phyloP scores from a whole-genome alignment of 1,140 invertebrate species.

The Megathymus violae region DNA sequence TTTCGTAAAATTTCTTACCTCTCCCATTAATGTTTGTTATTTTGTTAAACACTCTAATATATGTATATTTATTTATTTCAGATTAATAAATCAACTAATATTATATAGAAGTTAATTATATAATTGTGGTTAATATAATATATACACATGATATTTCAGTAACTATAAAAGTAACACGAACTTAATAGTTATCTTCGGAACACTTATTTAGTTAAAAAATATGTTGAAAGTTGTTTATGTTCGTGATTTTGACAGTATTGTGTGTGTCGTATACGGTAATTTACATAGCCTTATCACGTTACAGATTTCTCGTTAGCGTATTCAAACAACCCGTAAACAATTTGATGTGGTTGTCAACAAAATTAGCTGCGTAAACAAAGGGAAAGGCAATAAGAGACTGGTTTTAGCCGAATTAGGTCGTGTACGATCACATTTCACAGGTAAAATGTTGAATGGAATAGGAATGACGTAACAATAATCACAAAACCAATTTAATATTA shows the following conservation, averaged over 20 bases:
- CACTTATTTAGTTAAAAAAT: no score
- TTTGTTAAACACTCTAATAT: no score
- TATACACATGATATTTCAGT: no score
- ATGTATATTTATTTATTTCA: no score
- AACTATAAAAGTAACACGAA: no score
- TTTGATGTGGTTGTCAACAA: slow-evolving; percentile 42
- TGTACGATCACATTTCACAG: slow-evolving; percentile 1
- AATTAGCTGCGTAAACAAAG: slow-evolving; percentile 31
- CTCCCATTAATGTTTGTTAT: no score
- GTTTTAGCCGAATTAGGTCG: neutral
- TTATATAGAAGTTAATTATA: no score
- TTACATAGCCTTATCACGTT: slow-evolving; percentile 36
- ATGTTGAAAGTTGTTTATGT: no score
- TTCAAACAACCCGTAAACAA: slow-evolving; percentile 34
- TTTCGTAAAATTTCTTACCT: slow-evolving; percentile 1
- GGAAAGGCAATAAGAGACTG: slow-evolving; percentile 7
- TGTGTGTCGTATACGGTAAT: slow-evolving; percentile 20
- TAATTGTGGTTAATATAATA: neutral
- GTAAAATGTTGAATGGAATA: slow-evolving; percentile 10
- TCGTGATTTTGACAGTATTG: neutral
- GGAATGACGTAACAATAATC: slow-evolving; percentile 14
- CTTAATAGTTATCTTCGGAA: no score
- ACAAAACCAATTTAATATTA: slow-evolving; percentile 14
- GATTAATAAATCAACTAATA: no score
- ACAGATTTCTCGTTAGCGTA: slow-evolving; percentile 45